Conservation (phyloP, 2,113 vertebrate species). For the Harpagus bidentatus region DNA sequence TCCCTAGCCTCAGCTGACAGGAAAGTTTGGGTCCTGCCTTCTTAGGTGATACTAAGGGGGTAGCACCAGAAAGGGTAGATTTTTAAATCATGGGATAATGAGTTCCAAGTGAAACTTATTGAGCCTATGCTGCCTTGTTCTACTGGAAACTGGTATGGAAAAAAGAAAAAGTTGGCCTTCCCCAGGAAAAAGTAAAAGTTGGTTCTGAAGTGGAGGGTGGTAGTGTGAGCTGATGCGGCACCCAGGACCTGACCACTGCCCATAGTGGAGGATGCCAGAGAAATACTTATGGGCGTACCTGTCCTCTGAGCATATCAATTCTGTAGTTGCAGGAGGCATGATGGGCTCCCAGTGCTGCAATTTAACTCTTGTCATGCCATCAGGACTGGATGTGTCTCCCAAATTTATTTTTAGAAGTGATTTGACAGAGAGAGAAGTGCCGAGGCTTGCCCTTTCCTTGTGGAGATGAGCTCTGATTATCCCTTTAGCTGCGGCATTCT, state of each 20-base stretch:
- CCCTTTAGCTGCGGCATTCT: background rate
- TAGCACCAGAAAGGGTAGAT: background rate
- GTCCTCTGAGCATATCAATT: background rate
- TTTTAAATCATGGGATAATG: background rate
- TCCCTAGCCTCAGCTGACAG: background rate
- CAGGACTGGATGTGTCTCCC: background rate
- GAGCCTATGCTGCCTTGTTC: background rate
- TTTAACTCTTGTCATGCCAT: background rate
- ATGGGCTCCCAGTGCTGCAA: background rate
- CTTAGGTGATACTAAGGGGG: background rate
- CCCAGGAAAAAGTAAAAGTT: background rate
- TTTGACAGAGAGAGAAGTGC: background rate
- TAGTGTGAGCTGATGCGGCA: background rate
- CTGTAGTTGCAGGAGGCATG: background rate
- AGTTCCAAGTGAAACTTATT: background rate
- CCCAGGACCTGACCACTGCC: background rate
- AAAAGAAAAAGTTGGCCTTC: background rate
- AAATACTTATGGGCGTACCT: rapidly evolving
- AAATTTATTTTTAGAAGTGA: conserved; percentile 35
- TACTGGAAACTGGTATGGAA: background rate
- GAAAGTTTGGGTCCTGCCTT: background rate
- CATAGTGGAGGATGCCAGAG: background rate
- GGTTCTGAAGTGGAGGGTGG: background rate
- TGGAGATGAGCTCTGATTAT: conserved; percentile 11
- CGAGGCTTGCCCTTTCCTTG: background rate